A percentile compares a stretch with the other conserved stretches of the same genome.
These are phyloP conservation scores for Imbricaverruca yamaguchii DNA, from an alignment of 2,888 invertebrate species.

Conservation along the genomic window DNA sequence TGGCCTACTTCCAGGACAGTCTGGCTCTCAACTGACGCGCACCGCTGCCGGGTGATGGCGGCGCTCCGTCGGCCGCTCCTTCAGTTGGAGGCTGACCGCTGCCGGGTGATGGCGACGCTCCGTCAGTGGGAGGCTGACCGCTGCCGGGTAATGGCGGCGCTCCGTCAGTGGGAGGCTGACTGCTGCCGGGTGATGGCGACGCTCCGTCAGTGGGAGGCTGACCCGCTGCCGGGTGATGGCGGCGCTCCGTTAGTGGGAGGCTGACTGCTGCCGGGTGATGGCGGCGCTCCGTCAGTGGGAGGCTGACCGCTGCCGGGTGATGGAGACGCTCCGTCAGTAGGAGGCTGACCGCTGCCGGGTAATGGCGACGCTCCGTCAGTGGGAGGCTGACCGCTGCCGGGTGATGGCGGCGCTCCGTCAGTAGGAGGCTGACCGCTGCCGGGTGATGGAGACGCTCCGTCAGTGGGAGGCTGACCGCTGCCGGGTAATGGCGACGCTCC, in stretches of 20 bases:
- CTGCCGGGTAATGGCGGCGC: background rate
- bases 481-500: background rate
- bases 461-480: too few relatives aligned
- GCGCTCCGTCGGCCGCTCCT: background rate
- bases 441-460: too few relatives aligned
- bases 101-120: background rate
- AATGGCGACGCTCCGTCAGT: too few relatives aligned
- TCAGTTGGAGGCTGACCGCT: too few relatives aligned
- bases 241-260: too few relatives aligned
- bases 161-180: too few relatives aligned
- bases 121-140: background rate
- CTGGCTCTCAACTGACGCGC: conserved; percentile 40
- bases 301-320: background rate
- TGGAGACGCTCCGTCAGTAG: background rate
- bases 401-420: background rate
- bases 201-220: too few relatives aligned
- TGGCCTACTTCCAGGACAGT: conserved; percentile 43
- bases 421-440: too few relatives aligned
- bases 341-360: too few relatives aligned
- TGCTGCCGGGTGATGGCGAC: too few relatives aligned
- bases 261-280: too few relatives aligned
- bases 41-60: background rate
- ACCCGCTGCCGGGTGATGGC: background rate
- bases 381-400: background rate
- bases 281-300: background rate